phyloP scores from a whole-genome alignment of 2,113 vertebrate genomes.

The Tricholaema leucomelas region DNA sequence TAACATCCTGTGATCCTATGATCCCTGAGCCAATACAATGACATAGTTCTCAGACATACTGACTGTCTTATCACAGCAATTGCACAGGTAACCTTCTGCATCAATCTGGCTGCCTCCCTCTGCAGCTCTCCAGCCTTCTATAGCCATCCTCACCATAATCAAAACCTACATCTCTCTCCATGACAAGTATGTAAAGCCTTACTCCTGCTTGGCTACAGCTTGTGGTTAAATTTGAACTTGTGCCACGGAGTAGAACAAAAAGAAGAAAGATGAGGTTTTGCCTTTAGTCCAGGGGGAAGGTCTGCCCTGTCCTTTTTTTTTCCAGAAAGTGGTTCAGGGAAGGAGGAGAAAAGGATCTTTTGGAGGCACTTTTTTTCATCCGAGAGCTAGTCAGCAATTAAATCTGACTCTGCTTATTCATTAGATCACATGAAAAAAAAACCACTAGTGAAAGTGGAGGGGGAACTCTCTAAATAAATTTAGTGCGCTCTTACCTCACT shows the following conservation, averaged over 20 bases:
- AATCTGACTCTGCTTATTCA: slow-evolving; percentile 54
- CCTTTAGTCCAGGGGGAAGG: background rate
- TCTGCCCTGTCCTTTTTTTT: background rate
- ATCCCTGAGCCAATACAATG: background rate
- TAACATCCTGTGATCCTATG: too few species aligned
- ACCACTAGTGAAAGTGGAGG: background rate
- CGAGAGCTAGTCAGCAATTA: background rate
- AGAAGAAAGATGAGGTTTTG: background rate
- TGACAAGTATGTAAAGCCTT: background rate
- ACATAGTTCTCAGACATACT: fast-evolving
- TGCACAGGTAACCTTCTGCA: fast-evolving
- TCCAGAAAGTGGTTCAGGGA: background rate
- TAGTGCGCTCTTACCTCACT: slow-evolving; percentile 44
- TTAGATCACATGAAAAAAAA: slow-evolving; percentile 47
- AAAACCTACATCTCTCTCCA: background rate
- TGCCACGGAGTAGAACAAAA: background rate
- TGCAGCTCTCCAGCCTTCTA: background rate
- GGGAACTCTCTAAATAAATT: slow-evolving; percentile 46
- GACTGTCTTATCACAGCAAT: background rate
- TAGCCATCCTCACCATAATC: background rate
- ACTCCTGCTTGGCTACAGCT: background rate
- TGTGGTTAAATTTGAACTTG: background rate
- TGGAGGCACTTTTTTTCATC: background rate
- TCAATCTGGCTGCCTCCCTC: background rate
- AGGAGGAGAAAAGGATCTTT: background rate